Base-by-base conservation (phyloP, 1,140 invertebrate genomes). In the Cotesia chilonis region DNA sequence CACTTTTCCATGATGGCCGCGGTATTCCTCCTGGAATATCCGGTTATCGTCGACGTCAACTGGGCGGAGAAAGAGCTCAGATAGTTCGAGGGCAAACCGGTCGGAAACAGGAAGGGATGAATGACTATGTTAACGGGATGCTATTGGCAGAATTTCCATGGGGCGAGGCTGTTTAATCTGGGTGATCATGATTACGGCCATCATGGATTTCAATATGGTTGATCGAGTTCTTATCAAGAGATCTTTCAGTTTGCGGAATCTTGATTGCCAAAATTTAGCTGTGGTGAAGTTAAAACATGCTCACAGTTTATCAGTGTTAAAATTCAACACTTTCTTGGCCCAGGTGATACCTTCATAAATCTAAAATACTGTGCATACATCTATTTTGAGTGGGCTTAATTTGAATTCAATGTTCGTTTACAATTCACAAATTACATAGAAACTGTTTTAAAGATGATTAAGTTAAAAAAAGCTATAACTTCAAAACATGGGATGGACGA, bases 141-240 rank as follows among this genome's bases (percentile, higher is more conserved):
- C 79, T 70, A 85, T 84, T 85, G 84, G 85, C 69, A 81, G 79
- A 74, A 78, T 76, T 78, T 71, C 74, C 73, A 80, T 76, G 77
- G 79, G 82, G 77, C 80, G 80, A 80, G 77, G 81, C 78, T 66
- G 78, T 77, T 67, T 69, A 66, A 66, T 37, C 73, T 73, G 77
- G 78, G 83, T 79, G 51, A 70, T 59, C 59, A 60, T 77, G 77
- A 79, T 59, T 59, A 79, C 84, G 78, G 85, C 85, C 85, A 87
- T 87, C 81, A 86, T 86, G 84, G 78, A 85, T 85, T 86, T 79
- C 80, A 86, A 77, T 72, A 83, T 85, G 85, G 83, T 83, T 74
- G 79, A 77, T 66, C 6, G 10, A 47, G 10, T 47, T 47, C 10
- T 10, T 47, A 47, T 47, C 41, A 47, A 47, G 6, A 10, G 10